Base-by-base conservation (phyloP, 2,113 vertebrate genomes). In the Astatoreochromis straeleni region DNA sequence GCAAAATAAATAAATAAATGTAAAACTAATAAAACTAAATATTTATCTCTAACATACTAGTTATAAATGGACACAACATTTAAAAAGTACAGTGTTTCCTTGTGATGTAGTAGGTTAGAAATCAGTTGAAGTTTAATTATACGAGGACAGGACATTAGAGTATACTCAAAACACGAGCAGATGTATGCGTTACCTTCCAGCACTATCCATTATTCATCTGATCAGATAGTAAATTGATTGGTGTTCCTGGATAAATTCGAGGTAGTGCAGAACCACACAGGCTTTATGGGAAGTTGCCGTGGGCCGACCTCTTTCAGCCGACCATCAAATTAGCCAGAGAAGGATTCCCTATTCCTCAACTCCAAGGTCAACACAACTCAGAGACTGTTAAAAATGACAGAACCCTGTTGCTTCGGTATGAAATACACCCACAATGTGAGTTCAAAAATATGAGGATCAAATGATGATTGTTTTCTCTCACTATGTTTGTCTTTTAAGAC, bases 321-420 rank as follows among this genome's bases (percentile, higher is more conserved):
- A 55, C 21, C 21, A 13, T 55, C 53, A 55, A 55, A 55, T 55
- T 55, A 55, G 53, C 21, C 53, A 55, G 53, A 24, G 21, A 24
- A 55, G 53, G 53, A 24, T 24, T 55, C 21, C 21, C 2, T 24
- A 24, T 55, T 55, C 21, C 4, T 55, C 53, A 55, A 55, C 53
- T 55, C 53, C 53, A 55, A 55, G 53, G 11, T 55, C 53, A 1
- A 3, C 53, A 55, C 11, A 55, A 24, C 53, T 55, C 21, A 7
- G 51, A 54, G 53, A 55, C 53, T 55, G 53, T 55, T 4, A 55
- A 55, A 55, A 55, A 24, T 55, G 53, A 55, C 53, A 24, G 53
- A 55, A 13, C 11, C 4, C 53, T 3, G 11, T 55, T 55, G 53
- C 53, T 55, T 0, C 0, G 0, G 21, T 55, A 24, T 55, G 53